Conservation (phyloP, 2,113 vertebrate species). For the Corydoras sp. region DNA sequence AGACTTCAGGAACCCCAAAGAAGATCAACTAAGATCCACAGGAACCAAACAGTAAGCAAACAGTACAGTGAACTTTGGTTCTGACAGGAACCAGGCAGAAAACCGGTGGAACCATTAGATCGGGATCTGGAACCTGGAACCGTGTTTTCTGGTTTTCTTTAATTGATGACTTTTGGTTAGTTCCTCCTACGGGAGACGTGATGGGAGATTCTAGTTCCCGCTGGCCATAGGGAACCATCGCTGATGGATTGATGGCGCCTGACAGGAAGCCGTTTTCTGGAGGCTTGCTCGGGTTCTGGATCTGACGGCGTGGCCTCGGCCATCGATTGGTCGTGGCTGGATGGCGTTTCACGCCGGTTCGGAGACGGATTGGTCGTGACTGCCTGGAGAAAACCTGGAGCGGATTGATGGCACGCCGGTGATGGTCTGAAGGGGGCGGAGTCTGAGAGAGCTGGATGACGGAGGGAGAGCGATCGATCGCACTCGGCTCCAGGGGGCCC, state of each 20-base stretch:
- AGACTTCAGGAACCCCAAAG: background rate
- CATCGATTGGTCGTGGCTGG: constrained; percentile 26
- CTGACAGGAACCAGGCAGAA: background rate
- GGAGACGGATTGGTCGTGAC: constrained; percentile 29
- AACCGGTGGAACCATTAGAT: background rate
- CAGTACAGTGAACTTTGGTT: too few relatives aligned
- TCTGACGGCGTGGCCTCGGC: background rate
- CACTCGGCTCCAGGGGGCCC: constrained; percentile 12
- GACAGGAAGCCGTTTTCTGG: background rate
- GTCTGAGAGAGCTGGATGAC: constrained; percentile 25
- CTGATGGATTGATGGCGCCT: background rate
- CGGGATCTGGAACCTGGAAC: background rate
- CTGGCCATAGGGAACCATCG: background rate
- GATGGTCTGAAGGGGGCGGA: constrained; percentile 26
- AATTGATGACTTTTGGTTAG: too few relatives aligned
- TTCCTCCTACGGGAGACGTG: background rate
- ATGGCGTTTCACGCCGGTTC: background rate
- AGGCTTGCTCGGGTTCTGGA: background rate
- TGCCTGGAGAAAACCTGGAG: constrained; percentile 17
- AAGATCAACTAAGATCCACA: background rate
- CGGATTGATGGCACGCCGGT: constrained; percentile 27
- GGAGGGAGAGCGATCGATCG: constrained; percentile 21
- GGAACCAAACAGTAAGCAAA: background rate
- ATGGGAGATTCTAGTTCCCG: too few relatives aligned
- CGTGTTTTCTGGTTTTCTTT: too few relatives aligned